Base-by-base conservation (phyloP, 1,140 invertebrate species). In the Pentalonia nigronervosa region DNA sequence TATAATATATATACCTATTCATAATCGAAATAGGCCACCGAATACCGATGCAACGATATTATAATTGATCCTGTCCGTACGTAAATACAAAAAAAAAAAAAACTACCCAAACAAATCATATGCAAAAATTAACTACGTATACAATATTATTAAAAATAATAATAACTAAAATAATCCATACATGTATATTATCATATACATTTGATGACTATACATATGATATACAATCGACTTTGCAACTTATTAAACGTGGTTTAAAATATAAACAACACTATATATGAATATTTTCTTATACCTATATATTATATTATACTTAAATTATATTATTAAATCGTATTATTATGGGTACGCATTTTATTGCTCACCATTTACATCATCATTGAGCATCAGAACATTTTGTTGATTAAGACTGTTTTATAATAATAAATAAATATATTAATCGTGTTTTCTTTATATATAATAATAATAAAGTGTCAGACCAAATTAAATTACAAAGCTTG, bases 401-500 rank as follows among this genome's bases (percentile, higher is more conserved):
- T 93, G 91, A 93, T 84, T 93, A 93, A 93, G 91, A 93, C 91
- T 93, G 91, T 93, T 93, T 93, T 56, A 86, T 45, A 93, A 45
- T 93, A 92, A 81, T 83, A 20, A 48, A 81, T 92, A 92, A 81
- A 81, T 83, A 86, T 93, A 93, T 93, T 93, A 93, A 93, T 93
- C 91, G 48, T 93, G 91, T 93, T 93, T 93, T 86, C 48, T 93
- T 84, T 93, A 93, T 93, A 86, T 56, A 88, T 88, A 41, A 88
- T 53, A 41, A 90, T 60, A 92, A 92, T 93, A 93, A 93, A 93
- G 91, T 93, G 91, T 93, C 91, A 93, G 91, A 93, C 91, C 91
- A 93, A 93, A 92, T 23, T 56, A 36, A 84, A 41, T 48, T 17
- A n/a, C n/a, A 30, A 14, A 7, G n/a, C n/a, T 76, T 76, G 60